phyloP scores from a whole-genome alignment of 2,113 vertebrate species.

The Varanus salvator region DNA sequence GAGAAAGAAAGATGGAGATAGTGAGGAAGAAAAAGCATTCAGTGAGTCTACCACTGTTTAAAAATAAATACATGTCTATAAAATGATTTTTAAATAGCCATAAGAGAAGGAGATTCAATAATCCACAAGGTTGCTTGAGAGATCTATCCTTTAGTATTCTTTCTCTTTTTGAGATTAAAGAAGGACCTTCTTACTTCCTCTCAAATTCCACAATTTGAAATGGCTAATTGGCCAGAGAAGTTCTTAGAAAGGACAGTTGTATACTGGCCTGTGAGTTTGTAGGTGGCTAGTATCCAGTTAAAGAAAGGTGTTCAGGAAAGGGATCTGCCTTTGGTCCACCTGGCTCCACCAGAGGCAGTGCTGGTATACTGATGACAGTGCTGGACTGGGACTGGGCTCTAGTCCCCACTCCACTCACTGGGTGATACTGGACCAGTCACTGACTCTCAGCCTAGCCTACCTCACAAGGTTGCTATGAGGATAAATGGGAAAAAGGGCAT shows the following conservation, averaged over 20 bases:
- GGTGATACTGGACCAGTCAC: too few relatives aligned
- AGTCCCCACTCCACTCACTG: too few relatives aligned
- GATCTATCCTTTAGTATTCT: background rate
- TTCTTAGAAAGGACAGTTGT: background rate
- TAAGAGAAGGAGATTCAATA: background rate
- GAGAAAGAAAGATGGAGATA: background rate
- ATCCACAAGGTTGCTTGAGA: background rate
- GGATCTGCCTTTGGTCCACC: background rate
- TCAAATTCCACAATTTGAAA: background rate
- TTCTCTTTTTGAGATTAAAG: background rate
- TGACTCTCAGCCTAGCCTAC: too few relatives aligned
- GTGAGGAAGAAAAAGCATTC: background rate
- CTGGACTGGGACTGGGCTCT: too few relatives aligned
- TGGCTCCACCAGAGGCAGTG: too few relatives aligned
- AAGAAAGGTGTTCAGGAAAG: background rate
- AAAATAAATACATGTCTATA: background rate
- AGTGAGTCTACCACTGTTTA: background rate
- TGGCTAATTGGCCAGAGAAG: background rate
- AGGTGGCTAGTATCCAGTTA: background rate
- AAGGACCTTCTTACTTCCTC: background rate
- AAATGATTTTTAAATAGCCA: background rate
- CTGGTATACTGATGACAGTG: too few relatives aligned
- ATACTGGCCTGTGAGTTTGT: too few relatives aligned
- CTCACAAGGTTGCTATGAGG: too few relatives aligned
- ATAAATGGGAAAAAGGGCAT: too few relatives aligned